These are phyloP conservation scores for Chromis chromis DNA, from an alignment of 2,797 vertebrate species.

Conservation along the genomic window DNA sequence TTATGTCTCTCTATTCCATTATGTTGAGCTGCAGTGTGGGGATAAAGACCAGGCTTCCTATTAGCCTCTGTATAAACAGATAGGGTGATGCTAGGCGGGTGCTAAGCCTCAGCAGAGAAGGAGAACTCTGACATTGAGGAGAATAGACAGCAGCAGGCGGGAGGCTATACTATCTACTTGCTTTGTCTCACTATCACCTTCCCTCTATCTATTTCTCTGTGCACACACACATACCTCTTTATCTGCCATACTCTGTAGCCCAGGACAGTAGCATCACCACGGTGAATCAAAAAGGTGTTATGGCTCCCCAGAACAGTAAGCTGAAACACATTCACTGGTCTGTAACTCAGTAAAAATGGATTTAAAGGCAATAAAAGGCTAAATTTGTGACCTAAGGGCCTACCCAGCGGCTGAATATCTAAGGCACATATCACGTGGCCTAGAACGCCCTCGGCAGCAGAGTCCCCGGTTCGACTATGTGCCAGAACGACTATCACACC, in stretches of 20 bases:
- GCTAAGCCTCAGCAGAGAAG: slow-evolving; percentile 52
- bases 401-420: neutral
- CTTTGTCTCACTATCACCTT: slow-evolving; percentile 57
- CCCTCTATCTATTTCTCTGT: slow-evolving; percentile 29
- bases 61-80: slow-evolving; percentile 80
- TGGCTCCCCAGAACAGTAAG: slow-evolving; percentile 12
- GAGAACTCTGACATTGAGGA: slow-evolving; percentile 68
- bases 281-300: slow-evolving; percentile 28
- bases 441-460: too few species aligned
- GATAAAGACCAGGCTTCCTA: slow-evolving; percentile 77
- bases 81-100: slow-evolving; percentile 57
- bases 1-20: slow-evolving; percentile 82
- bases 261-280: slow-evolving; percentile 19
- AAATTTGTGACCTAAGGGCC: neutral
- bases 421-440: neutral
- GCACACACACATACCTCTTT: slow-evolving; percentile 12
- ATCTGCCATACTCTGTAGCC: slow-evolving; percentile 29
- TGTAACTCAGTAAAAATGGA: neutral
- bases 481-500: too few species aligned
- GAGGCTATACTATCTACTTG: slow-evolving; percentile 33
- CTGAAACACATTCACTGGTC: slow-evolving; percentile 1
- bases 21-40: slow-evolving; percentile 69
- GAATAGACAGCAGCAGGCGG: slow-evolving; percentile 46
- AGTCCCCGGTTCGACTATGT: neutral
- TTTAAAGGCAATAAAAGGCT: neutral